A percentile compares a stretch with the other conserved stretches of the same genome.
Evolutionary conservation across 2,113 vertebrate genomes (phyloP).

Genomic region (mouse (Mus musculus)): GRCm39 chr2:172087001-172087500

Average conservation of each 20-base stretch:
- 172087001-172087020: not conserved
- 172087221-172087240: not conserved
- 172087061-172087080: too few relatives aligned
- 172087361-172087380: not conserved
- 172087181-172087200: too few relatives aligned
- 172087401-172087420: too few relatives aligned
- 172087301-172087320: not conserved
- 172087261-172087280: not conserved
- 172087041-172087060: not conserved
- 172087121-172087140: not conserved
- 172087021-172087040: not conserved
- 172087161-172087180: not conserved
- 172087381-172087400: not conserved
- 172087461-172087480: not conserved
- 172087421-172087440: not conserved
- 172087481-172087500: not conserved
- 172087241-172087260: rapidly evolving
- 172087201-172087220: not conserved
- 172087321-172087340: rapidly evolving
- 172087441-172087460: not conserved
- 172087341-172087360: not conserved
- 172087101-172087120: not conserved
- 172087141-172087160: not conserved
- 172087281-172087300: not conserved
- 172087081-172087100: not conserved